These are phyloP conservation scores for Irena cyanogastra DNA, from an alignment of 2,113 vertebrate species.

Conservation along the genomic window DNA sequence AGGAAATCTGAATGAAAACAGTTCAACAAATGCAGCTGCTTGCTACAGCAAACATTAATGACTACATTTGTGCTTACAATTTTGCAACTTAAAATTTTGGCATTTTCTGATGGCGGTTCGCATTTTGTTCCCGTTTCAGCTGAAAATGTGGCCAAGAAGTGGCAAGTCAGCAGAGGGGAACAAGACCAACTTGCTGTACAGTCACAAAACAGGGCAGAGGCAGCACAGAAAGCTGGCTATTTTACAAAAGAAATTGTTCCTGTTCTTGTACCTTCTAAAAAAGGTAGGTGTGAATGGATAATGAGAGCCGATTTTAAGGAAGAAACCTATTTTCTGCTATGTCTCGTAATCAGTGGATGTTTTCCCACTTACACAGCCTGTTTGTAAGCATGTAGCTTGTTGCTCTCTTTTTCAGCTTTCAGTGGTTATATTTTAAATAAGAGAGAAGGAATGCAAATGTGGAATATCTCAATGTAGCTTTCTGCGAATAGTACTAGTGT, in stretches of 20 bases:
- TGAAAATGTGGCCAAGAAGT: slow-evolving; percentile 94
- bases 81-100: neutral
- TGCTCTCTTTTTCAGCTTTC: neutral
- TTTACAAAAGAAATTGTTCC: slow-evolving; percentile 93
- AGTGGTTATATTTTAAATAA: neutral
- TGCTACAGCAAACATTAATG: neutral
- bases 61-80: neutral
- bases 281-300: slow-evolving; percentile 71
- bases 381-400: neutral
- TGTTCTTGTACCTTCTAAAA: slow-evolving; percentile 83
- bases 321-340: neutral
- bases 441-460: neutral
- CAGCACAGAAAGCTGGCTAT: slow-evolving; percentile 87
- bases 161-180: slow-evolving; percentile 83
- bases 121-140: slow-evolving; percentile 69
- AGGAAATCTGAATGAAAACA: neutral
- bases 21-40: neutral
- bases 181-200: slow-evolving; percentile 85
- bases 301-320: neutral
- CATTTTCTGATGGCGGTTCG: neutral
- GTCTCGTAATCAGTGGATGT: neutral
- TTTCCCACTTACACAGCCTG: neutral
- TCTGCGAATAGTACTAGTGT: neutral
- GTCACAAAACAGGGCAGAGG: slow-evolving; percentile 88
- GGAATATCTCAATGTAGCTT: neutral